These are phyloP conservation scores for Apomyelois bistriatella DNA, from an alignment of 2,888 invertebrate species.

Conservation along the genomic window DNA sequence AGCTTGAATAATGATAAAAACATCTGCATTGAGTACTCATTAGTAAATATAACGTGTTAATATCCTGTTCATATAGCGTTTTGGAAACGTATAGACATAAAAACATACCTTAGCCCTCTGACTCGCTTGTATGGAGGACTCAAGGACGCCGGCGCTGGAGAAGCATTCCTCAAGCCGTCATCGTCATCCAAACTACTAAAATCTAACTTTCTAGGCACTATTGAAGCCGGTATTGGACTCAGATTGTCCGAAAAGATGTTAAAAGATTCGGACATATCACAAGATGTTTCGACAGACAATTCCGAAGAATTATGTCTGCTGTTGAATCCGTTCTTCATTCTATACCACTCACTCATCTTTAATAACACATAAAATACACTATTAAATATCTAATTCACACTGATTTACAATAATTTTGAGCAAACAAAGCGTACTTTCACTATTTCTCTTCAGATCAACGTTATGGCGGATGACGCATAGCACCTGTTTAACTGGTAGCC, in stretches of 20 bases:
- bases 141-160: conserved; percentile 51
- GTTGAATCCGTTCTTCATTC: conserved; percentile 60
- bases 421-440: conserved; percentile 68
- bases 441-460: conserved; percentile 48
- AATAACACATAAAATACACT: conserved; percentile 52
- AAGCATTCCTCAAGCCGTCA: conserved; percentile 56
- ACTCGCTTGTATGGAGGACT: conserved; percentile 82
- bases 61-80: too few species aligned
- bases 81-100: background rate
- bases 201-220: conserved; percentile 81
- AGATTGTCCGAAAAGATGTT: conserved; percentile 81
- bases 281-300: conserved; percentile 80
- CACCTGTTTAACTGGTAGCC: conserved; percentile 62
- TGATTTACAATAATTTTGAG: conserved; percentile 39
- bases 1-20: too few species aligned
- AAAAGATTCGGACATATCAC: conserved; percentile 82
- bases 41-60: too few species aligned
- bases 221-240: conserved; percentile 75
- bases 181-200: conserved; percentile 72
- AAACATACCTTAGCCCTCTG: conserved; percentile 74
- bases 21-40: too few species aligned
- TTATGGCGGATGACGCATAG: conserved; percentile 79
- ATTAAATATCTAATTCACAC: conserved; percentile 46
- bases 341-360: conserved; percentile 71
- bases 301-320: conserved; percentile 72